These are phyloP conservation scores for Phymatocera aterrima DNA, from an alignment of 2,888 invertebrate genomes.

Conservation along the genomic window DNA sequence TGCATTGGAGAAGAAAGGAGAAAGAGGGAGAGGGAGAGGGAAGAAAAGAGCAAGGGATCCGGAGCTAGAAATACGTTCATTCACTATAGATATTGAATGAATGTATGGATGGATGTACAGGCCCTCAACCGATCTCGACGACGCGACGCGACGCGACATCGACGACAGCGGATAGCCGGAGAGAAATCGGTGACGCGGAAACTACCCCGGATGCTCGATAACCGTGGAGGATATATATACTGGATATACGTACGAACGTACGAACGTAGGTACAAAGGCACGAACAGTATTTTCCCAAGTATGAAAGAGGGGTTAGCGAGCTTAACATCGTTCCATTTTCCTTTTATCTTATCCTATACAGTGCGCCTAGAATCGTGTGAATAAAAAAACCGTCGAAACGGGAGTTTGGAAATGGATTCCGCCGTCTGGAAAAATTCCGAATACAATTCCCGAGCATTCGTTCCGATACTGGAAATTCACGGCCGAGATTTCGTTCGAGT, in stretches of 20 bases:
- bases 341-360: background rate
- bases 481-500: too few relatives aligned
- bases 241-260: too few relatives aligned
- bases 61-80: background rate
- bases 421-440: background rate
- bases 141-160: too few relatives aligned
- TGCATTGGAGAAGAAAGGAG: background rate
- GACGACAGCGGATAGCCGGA: slow-evolving; percentile 35
- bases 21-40: background rate
- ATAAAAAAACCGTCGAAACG: background rate
- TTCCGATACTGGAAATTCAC: too few relatives aligned
- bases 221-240: too few relatives aligned
- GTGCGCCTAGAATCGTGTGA: background rate
- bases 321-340: background rate
- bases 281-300: slow-evolving; percentile 21
- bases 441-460: too few relatives aligned
- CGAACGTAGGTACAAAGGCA: too few relatives aligned
- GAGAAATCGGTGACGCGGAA: slow-evolving; percentile 35
- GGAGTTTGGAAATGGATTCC: background rate
- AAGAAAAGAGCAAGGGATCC: background rate
- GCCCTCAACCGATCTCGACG: slow-evolving; percentile 21
- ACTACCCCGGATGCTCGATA: slow-evolving; percentile 11
- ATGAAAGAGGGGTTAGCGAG: slow-evolving; percentile 14
- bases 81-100: background rate
- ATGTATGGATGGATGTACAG: slow-evolving; percentile 11